Conservation (phyloP, 2,888 invertebrate species). For the Cantharis flavilabris region DNA sequence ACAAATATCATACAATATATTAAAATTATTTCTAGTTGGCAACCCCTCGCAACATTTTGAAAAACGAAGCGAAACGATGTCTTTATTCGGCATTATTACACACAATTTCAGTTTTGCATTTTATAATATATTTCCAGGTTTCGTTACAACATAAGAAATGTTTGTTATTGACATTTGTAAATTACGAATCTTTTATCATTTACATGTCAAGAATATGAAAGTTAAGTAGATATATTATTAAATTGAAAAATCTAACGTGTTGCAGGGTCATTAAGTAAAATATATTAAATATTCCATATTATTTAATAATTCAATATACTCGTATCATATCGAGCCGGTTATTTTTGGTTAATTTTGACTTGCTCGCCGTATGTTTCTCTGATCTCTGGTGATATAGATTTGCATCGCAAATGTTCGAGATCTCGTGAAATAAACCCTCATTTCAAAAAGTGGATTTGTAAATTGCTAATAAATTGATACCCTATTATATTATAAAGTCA, state of each 20-base stretch:
- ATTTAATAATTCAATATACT: background rate
- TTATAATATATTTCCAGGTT: background rate
- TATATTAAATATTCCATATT: background rate
- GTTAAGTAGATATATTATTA: constrained; percentile 4
- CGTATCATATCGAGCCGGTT: background rate
- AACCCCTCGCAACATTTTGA: background rate
- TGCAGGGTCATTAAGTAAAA: background rate
- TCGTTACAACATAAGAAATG: constrained; percentile 1
- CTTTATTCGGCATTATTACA: background rate
- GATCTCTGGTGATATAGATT: background rate
- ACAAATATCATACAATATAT: background rate
- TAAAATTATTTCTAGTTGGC: background rate
- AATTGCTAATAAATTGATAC: too few species aligned
- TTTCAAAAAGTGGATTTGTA: too few species aligned
- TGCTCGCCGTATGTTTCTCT: background rate
- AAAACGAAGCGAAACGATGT: background rate
- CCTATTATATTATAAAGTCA: too few species aligned
- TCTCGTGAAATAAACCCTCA: too few species aligned
- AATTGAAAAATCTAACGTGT: background rate
- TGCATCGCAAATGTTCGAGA: background rate
- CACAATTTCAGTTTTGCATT: background rate
- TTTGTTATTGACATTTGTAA: constrained; percentile 7
- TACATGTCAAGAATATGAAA: constrained; percentile 1
- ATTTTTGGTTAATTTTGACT: too few species aligned
- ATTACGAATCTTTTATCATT: constrained; percentile 3